Base-by-base conservation (phyloP, 2,113 vertebrate species). In the Limnothrissa miodon region DNA sequence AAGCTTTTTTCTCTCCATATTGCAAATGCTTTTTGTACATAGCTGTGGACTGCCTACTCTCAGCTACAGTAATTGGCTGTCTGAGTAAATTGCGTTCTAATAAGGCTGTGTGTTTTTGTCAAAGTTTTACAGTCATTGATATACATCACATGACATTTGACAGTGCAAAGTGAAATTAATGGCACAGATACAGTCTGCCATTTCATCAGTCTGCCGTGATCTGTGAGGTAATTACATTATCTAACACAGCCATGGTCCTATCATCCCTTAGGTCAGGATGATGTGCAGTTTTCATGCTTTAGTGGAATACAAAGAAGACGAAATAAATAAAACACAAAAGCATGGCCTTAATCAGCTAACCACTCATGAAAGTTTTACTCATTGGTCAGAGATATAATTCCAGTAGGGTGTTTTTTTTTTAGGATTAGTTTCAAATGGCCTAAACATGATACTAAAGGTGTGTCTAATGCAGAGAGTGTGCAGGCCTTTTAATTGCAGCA, bases 371-470 rank as follows among this genome's bases (percentile, higher is more conserved):
- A 74, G 15, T 74, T 74, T 74, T 36, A 74, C 66, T 36, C 29
- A 39, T 74, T 36, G 66, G 66, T 74, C 66, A 74, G 66, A 74
- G 66, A 36, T 74, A 74, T 74, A 33, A 74, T 74, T 74, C 29
- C 66, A 74, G 66, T 33, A 74, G 33, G 66, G 66, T 74, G 66
- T 36, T 36, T 74, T 74, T 36, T 36, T 74, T 74, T 74, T 3
- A 74, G 66, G 66, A 74, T 74, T 74, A 74, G 66, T 74, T 29
- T 74, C 66, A 36, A 74, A 33, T 74, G 15, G 66, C 66, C 66
- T 74, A 74, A 13, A 74, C 66, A 17, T 74, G 66, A 74, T 36
- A 74, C 66, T 11, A 33, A 36, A 74, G 66, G 66, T 74, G 66
- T 74, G 66, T 15, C 66, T 39, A 74, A 74, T 74, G 11, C 66